Conservation (phyloP, 2,113 vertebrate genomes). For the Rhinichthys klamathensis region DNA sequence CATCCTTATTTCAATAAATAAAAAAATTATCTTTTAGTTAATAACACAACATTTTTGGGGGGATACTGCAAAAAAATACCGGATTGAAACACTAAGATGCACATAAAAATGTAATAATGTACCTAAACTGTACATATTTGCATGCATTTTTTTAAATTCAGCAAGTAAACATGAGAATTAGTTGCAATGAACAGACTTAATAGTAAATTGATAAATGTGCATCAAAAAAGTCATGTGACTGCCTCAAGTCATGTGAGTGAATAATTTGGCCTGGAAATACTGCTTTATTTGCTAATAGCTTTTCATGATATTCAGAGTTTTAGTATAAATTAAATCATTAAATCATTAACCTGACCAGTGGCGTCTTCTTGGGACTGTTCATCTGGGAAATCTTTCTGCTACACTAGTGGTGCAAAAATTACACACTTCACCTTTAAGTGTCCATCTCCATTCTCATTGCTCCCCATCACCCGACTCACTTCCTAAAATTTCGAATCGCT, state of each 20-base stretch:
- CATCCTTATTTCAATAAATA: no score
- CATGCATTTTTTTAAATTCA: not conserved
- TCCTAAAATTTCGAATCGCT: slow-evolving; percentile 52
- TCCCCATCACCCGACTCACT: slow-evolving; percentile 46
- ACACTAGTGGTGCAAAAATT: not conserved
- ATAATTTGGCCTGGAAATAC: not conserved
- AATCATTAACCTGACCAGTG: no score
- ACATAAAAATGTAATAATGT: not conserved
- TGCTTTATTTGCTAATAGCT: not conserved
- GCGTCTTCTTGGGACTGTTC: not conserved
- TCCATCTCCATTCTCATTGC: slow-evolving; percentile 6
- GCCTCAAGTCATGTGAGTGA: not conserved
- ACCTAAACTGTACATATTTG: not conserved
- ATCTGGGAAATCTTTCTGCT: not conserved
- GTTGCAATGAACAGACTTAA: not conserved
- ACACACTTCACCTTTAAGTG: slow-evolving; percentile 20
- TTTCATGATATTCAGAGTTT: not conserved
- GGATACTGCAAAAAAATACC: no score
- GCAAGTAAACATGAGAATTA: not conserved
- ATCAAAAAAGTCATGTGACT: not conserved
- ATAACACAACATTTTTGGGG: no score
- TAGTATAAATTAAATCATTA: not conserved
- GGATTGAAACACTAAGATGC: not conserved
- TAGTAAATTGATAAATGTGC: not conserved
- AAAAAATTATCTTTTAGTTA: no score